These are phyloP conservation scores for Platalea minor DNA, from an alignment of 2,797 vertebrate species.

Conservation along the genomic window DNA sequence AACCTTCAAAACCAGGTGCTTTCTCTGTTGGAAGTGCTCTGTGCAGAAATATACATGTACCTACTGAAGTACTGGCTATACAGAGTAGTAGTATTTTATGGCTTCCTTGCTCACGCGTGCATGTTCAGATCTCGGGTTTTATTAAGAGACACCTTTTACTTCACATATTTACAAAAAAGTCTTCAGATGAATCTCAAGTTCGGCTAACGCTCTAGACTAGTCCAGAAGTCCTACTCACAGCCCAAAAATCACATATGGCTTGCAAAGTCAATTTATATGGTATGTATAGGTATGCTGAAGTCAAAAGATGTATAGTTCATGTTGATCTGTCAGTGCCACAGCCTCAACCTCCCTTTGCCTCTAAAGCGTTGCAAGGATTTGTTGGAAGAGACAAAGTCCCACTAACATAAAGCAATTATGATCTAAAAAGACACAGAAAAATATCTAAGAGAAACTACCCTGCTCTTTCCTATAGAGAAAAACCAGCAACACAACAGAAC, in stretches of 20 bases:
- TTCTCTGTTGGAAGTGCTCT: background rate
- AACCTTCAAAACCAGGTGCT: conserved; percentile 66
- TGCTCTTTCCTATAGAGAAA: background rate
- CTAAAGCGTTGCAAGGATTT: background rate
- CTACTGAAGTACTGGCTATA: background rate
- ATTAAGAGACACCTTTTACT: background rate
- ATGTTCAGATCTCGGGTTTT: background rate
- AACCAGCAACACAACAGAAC: background rate
- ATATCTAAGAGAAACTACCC: background rate
- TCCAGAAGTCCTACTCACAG: background rate
- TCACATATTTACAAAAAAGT: background rate
- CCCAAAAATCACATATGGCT: background rate
- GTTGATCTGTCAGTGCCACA: background rate
- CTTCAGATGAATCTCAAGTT: background rate
- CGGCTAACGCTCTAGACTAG: background rate
- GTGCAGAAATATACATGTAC: background rate
- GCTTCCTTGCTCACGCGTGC: background rate
- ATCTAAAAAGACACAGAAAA: background rate
- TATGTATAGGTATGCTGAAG: background rate
- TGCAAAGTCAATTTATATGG: background rate
- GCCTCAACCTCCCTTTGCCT: background rate
- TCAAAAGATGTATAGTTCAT: background rate
- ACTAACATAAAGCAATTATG: background rate
- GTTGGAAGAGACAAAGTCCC: background rate
- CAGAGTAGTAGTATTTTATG: background rate